These are phyloP conservation scores for Xylota sylvarum DNA, from an alignment of 2,888 invertebrate genomes.

Conservation along the genomic window DNA sequence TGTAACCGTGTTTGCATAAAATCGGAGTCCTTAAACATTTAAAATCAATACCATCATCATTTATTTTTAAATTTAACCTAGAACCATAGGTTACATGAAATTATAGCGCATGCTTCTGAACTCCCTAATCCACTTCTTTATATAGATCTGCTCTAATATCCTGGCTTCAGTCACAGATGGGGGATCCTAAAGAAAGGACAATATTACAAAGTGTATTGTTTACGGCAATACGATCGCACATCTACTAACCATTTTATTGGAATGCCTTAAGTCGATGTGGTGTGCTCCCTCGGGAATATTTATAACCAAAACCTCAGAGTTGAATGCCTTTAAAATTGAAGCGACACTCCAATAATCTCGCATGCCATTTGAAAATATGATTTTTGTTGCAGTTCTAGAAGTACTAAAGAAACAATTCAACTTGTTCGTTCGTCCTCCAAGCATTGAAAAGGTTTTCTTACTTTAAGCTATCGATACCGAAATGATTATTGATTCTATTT, in stretches of 20 bases:
- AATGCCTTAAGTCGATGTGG: conserved; percentile 91
- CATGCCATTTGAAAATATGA: conserved; percentile 87
- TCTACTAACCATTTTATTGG: conserved; percentile 37
- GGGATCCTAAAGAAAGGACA: conserved; percentile 35
- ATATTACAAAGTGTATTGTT: no score
- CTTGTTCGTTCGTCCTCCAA: background rate
- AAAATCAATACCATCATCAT: background rate
- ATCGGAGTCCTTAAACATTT: background rate
- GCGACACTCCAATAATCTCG: conserved; percentile 94
- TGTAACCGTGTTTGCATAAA: background rate
- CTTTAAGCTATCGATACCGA: conserved; percentile 34
- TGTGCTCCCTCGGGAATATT: conserved; percentile 92
- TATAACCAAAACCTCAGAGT: conserved; percentile 88
- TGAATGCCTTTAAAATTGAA: conserved; percentile 89
- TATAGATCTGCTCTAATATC: conserved; percentile 36
- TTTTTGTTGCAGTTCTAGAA: conserved; percentile 42
- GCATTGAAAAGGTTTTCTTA: background rate
- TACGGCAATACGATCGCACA: no score
- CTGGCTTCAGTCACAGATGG: conserved; percentile 45
- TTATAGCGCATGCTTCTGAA: conserved; percentile 16
- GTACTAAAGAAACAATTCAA: background rate
- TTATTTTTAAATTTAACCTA: background rate
- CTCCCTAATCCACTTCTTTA: conserved; percentile 47
- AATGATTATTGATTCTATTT: conserved; percentile 39
- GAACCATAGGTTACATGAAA: conserved; percentile 20